A percentile compares a stretch with the other conserved stretches of the same genome.
Evolutionary conservation across 1,140 invertebrate species (phyloP).

Genomic region (Drosophila gunungcola): DNA sequence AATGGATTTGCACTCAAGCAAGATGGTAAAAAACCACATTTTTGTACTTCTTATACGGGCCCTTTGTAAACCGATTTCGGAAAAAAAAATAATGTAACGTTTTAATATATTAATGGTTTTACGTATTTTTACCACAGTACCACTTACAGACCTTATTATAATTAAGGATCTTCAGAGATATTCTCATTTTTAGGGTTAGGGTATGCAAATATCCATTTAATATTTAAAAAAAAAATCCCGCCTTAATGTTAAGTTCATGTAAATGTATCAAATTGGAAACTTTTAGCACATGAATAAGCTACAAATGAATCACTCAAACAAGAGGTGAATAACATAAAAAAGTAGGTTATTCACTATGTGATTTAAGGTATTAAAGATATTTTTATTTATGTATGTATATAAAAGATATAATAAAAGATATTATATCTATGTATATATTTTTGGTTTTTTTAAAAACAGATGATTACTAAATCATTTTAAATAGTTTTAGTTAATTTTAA

Average conservation of each 20-base stretch:
- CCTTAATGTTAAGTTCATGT: constrained; percentile 6
- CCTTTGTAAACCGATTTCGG: neutral
- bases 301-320: constrained; percentile 9
- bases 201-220: neutral
- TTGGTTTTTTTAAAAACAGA: too few relatives aligned
- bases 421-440: too few relatives aligned
- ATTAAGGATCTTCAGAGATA: too few relatives aligned
- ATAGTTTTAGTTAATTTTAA: too few relatives aligned
- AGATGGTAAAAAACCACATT: constrained; percentile 20
- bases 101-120: neutral
- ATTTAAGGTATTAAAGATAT: neutral
- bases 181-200: neutral
- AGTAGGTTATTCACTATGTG: neutral
- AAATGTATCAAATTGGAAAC: constrained; percentile 2
- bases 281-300: constrained; percentile 1
- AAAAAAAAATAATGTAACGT: neutral
- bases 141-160: too few relatives aligned
- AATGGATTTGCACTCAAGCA: constrained; percentile 34
- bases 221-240: neutral
- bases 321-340: neutral
- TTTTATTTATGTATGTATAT: too few relatives aligned
- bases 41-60: neutral
- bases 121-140: neutral
- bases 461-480: too few relatives aligned
- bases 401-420: too few relatives aligned